Percentiles rank a stretch among this genome's conserved stretches.
Evolutionary conservation across 2,888 invertebrate species (phyloP).

Genomic region (Octonoba sinensis): DNA sequence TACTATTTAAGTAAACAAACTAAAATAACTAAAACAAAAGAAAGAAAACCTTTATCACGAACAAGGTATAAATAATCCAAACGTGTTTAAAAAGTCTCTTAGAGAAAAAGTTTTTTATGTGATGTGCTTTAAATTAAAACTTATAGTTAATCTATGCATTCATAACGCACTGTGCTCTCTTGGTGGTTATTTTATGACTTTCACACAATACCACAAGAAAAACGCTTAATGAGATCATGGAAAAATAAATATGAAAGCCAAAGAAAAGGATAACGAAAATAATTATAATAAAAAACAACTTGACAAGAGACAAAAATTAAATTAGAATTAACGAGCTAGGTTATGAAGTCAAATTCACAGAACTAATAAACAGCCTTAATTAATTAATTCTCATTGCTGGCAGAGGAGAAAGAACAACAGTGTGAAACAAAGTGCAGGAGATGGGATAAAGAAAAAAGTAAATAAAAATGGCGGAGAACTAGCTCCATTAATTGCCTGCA

Average conservation of each 20-base stretch:
- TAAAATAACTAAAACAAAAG: too few species aligned
- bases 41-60: too few species aligned
- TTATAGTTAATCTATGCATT: too few species aligned
- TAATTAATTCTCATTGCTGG: slow-evolving; percentile 52
- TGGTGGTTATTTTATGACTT: too few species aligned
- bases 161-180: too few species aligned
- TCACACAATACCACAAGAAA: too few species aligned
- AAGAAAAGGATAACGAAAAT: not conserved
- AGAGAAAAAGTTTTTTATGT: too few species aligned
- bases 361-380: slow-evolving; percentile 60
- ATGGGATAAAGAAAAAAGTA: slow-evolving; percentile 19
- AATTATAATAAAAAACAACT: slow-evolving; percentile 13
- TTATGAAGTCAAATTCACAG: slow-evolving; percentile 61
- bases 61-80: too few species aligned
- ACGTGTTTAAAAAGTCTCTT: too few species aligned
- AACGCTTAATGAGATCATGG: too few species aligned
- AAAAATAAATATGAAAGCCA: not conserved
- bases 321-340: slow-evolving; percentile 61
- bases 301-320: slow-evolving; percentile 55
- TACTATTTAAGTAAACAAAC: too few species aligned
- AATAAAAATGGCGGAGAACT: slow-evolving; percentile 24
- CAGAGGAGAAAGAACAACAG: not conserved
- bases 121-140: too few species aligned
- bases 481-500: slow-evolving; percentile 57
- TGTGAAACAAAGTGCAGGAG: slow-evolving; percentile 8